phyloP scores from a whole-genome alignment of 2,113 vertebrate genomes.

The Peromyscus maniculatus region DNA sequence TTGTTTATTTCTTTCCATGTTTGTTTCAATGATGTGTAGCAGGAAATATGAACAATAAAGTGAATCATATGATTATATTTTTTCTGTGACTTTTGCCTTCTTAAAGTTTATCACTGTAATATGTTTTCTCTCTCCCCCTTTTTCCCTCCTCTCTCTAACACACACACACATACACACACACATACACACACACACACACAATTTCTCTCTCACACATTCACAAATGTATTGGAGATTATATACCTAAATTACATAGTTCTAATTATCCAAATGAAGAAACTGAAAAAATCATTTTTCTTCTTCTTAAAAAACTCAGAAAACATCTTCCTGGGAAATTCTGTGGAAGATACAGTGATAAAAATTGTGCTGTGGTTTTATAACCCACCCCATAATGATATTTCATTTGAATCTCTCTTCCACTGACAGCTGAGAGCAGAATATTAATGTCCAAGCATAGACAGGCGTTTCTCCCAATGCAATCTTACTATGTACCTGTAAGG shows the following conservation, averaged over 20 bases:
- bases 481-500: background rate
- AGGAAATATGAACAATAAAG: background rate
- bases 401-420: constrained; percentile 7
- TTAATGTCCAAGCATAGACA: background rate
- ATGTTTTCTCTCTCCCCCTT: too few species aligned
- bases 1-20: background rate
- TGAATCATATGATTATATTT: background rate
- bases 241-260: background rate
- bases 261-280: background rate
- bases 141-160: too few species aligned
- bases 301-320: background rate
- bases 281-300: background rate
- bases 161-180: too few species aligned
- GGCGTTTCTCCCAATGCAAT: background rate
- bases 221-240: background rate
- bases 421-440: background rate
- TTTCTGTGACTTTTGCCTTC: background rate
- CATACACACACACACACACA: background rate
- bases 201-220: background rate
- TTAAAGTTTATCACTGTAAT: background rate
- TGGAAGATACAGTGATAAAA: background rate
- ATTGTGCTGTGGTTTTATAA: background rate
- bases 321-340: background rate
- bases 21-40: background rate
- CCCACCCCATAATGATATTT: constrained; percentile 20